Evolutionary conservation across 2,888 invertebrate species (phyloP).

Genomic region (Noctua janthina): DNA sequence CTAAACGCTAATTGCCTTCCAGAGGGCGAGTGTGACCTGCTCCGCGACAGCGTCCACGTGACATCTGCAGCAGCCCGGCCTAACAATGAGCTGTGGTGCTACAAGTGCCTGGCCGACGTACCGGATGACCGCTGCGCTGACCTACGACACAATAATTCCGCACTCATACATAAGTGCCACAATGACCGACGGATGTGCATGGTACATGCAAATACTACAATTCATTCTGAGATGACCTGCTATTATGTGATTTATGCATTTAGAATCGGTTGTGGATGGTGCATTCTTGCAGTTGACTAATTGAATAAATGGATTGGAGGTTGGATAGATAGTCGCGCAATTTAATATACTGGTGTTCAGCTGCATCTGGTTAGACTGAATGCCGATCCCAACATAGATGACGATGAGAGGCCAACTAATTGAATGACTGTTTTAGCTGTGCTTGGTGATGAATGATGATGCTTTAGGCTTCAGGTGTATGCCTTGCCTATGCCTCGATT

Average conservation of each 20-base stretch:
- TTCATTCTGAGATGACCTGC: conserved; percentile 3
- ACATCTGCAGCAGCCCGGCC: conserved; percentile 95
- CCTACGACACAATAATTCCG: conserved; percentile 90
- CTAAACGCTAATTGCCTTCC: conserved; percentile 66
- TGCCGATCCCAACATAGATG: background rate
- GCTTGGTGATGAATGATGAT: background rate
- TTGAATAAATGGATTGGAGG: background rate
- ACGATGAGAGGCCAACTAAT: background rate
- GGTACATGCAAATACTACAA: conserved; percentile 87
- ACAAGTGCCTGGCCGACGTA: conserved; percentile 94
- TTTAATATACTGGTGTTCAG: background rate
- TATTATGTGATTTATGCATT: conserved; percentile 3
- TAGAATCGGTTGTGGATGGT: conserved; percentile 13
- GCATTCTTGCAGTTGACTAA: background rate
- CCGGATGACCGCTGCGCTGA: conserved; percentile 94
- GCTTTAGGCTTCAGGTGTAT: background rate
- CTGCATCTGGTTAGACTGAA: background rate
- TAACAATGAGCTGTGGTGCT: conserved; percentile 95
- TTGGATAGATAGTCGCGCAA: background rate
- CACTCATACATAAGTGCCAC: conserved; percentile 93
- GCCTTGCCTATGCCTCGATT: background rate
- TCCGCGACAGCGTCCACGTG: conserved; percentile 92
- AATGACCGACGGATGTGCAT: conserved; percentile 95
- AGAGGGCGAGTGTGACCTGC: conserved; percentile 83
- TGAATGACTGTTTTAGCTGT: background rate